These are phyloP conservation scores for Erebia aethiops DNA, from an alignment of 2,888 invertebrate genomes.

Conservation along the genomic window DNA sequence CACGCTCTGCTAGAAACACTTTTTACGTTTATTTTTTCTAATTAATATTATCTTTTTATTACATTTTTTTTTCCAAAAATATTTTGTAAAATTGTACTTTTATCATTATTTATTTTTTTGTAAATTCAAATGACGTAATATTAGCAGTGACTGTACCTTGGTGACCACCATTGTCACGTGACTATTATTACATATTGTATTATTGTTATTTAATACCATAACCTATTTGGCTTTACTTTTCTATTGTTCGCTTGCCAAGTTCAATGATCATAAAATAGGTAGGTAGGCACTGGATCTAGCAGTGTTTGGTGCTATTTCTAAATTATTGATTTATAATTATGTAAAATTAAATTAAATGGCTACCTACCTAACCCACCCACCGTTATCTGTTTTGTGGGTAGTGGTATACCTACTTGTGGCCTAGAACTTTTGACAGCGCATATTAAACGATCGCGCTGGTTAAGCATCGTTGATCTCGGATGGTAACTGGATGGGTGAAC, in stretches of 20 bases:
- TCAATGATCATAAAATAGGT: too few species aligned
- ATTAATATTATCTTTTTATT: background rate
- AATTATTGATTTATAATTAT: too few species aligned
- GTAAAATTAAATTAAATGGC: too few species aligned
- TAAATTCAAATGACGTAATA: background rate
- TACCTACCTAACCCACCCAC: too few species aligned
- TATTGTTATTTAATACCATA: background rate
- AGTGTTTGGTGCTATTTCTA: background rate
- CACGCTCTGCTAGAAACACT: slow-evolving; percentile 85
- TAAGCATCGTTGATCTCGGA: too few species aligned
- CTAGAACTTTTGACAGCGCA: too few species aligned
- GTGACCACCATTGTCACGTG: too few species aligned
- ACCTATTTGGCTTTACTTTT: slow-evolving; percentile 34
- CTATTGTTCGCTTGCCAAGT: slow-evolving; percentile 36
- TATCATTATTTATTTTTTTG: too few species aligned
- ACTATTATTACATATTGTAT: background rate
- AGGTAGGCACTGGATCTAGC: background rate
- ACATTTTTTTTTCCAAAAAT: background rate
- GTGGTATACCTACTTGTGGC: too few species aligned
- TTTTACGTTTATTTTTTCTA: slow-evolving; percentile 19
- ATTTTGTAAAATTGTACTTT: background rate
- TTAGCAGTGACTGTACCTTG: background rate
- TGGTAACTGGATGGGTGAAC: too few species aligned
- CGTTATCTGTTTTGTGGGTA: too few species aligned
- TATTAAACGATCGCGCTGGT: too few species aligned